Evolutionary conservation across 2,113 vertebrate genomes (phyloP).

Genomic region (Dipodomys ordii): DNA sequence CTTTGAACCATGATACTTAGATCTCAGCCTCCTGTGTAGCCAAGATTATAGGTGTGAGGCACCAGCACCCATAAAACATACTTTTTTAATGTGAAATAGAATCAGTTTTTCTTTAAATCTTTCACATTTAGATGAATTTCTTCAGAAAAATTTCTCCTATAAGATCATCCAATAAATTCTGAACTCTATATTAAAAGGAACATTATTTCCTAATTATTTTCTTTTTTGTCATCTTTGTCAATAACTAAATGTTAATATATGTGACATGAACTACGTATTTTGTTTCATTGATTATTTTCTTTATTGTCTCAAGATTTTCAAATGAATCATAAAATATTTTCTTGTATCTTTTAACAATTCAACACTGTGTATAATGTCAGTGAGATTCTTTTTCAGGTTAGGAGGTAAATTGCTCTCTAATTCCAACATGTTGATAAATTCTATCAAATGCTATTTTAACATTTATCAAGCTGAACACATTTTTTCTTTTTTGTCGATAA

Average conservation of each 20-base stretch:
- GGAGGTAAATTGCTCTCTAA: slow-evolving; percentile 27
- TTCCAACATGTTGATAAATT: background rate
- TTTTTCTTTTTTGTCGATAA: slow-evolving; percentile 27
- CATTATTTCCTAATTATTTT: background rate
- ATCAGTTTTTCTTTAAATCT: no score
- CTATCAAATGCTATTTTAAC: background rate
- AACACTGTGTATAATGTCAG: background rate
- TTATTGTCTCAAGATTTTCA: slow-evolving; percentile 20
- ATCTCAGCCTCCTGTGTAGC: no score
- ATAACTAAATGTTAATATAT: background rate
- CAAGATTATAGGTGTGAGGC: no score
- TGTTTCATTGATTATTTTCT: background rate
- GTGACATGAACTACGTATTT: background rate
- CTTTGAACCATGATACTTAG: no score
- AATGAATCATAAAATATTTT: background rate
- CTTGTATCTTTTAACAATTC: background rate
- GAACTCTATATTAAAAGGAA: background rate
- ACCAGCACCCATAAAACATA: no score
- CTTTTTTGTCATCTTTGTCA: background rate
- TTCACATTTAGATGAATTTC: background rate
- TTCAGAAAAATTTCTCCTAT: background rate
- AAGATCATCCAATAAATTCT: background rate
- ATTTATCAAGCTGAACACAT: background rate
- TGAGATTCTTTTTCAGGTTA: background rate
- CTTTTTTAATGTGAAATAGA: no score